Evolutionary conservation across 2,797 vertebrate genomes (phyloP), one percentile per base, ranked within the genome.

Genomic region (Peromyscus melanophrys): DNA sequence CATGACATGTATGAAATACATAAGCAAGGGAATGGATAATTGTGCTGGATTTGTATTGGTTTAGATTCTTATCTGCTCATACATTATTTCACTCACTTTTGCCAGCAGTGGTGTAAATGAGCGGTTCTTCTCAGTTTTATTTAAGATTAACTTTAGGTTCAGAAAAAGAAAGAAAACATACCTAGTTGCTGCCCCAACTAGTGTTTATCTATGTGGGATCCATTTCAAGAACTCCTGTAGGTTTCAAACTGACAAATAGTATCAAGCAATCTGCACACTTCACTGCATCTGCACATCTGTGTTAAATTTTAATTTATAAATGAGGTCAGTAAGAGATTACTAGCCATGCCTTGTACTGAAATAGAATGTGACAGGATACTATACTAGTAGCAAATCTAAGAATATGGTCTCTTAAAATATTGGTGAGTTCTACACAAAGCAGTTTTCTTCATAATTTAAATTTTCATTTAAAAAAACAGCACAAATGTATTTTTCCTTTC

Each of bases 111-210:
- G 16, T 80, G 43, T 8, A 86, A 95, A 86, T 61, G 57, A 95
- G 29, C 19, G 73, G 69, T 73, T 92, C 13, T 63, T 7, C 7
- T 77, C 73, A 75, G 43, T 96, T 89, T 96, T 76, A 94, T 40
- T 89, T 75, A 78, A 77, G 16, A 34, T 10, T 89, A 86, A 84
- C 71, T 94, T 95, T 69, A 65, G 55, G 37, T 49, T 81, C 81
- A 86, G 37, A 85, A 95, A 92, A 9, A 37, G 7, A 43, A 61
- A 43, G 9, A 55, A 46, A 75, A 88, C 13, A n/a, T 9, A 23
- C 14, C 21, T 16, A 77, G 5, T 37, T 69, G 23, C 16, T 12
- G 6, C 31, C 21, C 40, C 8, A 11, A 37, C 6, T 13, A 55
- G 46, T 43, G 27, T 11, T 78, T n/a, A 31, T 57, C 21, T 77